Percentiles rank a stretch among this genome's conserved stretches.
Conservation (phyloP, 2,113 vertebrate species). For the Melanerpes formicivorus region DNA sequence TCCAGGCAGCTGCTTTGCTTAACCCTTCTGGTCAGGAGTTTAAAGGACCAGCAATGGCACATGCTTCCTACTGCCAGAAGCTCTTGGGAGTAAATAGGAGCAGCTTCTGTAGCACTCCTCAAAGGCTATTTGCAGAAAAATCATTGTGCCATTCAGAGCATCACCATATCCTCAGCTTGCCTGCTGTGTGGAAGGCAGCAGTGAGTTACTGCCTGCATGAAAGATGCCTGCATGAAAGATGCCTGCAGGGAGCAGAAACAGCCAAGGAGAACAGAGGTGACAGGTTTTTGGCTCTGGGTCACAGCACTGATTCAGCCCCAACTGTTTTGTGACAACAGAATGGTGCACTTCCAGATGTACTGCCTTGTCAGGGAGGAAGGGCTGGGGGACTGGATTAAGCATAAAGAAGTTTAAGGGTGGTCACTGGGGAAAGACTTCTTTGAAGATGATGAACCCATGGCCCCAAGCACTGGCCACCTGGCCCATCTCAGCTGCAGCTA, state of each 20-base stretch:
- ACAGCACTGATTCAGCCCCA: not conserved
- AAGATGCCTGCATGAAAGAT: conserved; percentile 8
- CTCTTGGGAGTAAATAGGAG: not conserved
- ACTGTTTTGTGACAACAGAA: conserved; percentile 7
- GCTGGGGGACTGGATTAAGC: not conserved
- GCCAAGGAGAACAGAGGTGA: not conserved
- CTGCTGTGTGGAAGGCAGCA: not conserved
- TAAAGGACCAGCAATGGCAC: not conserved
- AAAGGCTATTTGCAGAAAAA: not conserved
- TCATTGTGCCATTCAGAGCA: not conserved
- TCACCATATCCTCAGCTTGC: not conserved
- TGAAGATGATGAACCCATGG: not conserved
- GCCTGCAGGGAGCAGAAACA: conserved; percentile 18
- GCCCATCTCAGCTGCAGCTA: conserved; percentile 1
- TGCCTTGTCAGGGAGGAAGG: not conserved
- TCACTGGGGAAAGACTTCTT: not conserved
- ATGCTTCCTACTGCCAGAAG: not conserved
- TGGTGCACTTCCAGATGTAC: not conserved
- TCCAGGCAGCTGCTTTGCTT: conserved; percentile 37
- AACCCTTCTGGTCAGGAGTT: conserved; percentile 6
- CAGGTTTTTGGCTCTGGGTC: conserved; percentile 11
- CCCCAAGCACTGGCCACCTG: not conserved
- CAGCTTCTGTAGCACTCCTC: not conserved
- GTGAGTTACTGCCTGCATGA: not conserved
- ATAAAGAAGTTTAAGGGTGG: not conserved